These are phyloP conservation scores for Hoplodrina ambigua DNA, from an alignment of 2,888 invertebrate genomes.

Conservation along the genomic window DNA sequence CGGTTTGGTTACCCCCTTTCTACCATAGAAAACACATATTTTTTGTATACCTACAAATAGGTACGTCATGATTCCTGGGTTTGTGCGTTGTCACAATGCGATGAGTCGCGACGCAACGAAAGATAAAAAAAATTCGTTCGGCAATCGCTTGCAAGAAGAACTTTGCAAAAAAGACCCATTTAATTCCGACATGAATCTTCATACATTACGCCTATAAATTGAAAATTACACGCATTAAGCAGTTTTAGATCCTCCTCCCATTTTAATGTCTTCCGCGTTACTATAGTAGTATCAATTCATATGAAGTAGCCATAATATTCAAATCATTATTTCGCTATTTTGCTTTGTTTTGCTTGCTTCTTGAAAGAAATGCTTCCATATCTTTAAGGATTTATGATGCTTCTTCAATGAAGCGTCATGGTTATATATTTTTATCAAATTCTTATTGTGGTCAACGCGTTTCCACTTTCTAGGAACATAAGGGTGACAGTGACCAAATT, in stretches of 20 bases:
- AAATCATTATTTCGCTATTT: not conserved
- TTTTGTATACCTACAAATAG: not conserved
- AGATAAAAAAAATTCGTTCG: not conserved
- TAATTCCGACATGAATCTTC: constrained; percentile 9
- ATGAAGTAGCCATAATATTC: not conserved
- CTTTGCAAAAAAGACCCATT: not conserved
- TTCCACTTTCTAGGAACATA: too few species aligned
- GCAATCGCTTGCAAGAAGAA: not conserved
- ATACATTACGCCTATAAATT: constrained; percentile 8
- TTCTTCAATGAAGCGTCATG: not conserved
- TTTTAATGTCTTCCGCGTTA: constrained; percentile 32
- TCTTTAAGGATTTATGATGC: too few species aligned
- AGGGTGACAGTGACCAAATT: not conserved
- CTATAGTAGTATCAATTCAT: not conserved
- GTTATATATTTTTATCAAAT: not conserved
- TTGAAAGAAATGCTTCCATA: not conserved
- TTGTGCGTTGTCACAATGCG: not conserved
- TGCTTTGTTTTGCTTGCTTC: not conserved
- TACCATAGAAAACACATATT: not conserved
- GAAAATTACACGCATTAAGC: constrained; percentile 15
- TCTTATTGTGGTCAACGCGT: not conserved
- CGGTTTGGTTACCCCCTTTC: not conserved
- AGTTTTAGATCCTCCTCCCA: constrained; percentile 19
- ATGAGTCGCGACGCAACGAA: too few species aligned
- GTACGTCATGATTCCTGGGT: not conserved